Conservation (phyloP, 2,797 vertebrate genomes). For the Amazonetta brasiliensis region DNA sequence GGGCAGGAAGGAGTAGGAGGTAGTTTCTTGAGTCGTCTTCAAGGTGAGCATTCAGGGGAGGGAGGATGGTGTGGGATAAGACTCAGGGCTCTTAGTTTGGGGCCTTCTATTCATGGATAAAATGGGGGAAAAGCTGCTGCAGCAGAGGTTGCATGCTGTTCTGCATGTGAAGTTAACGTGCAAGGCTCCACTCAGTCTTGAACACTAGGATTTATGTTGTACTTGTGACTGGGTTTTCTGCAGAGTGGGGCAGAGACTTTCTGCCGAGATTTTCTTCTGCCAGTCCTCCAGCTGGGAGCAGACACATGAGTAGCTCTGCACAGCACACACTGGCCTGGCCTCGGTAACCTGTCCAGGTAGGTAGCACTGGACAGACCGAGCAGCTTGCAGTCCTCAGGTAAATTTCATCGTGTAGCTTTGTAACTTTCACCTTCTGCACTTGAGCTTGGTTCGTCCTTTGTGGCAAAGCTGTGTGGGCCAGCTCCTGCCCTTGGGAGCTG, state of each 20-base stretch:
- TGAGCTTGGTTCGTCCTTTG: background rate
- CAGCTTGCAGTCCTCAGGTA: rapidly evolving
- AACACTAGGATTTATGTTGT: background rate
- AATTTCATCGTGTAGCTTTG: background rate
- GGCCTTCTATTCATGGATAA: background rate
- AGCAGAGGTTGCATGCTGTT: background rate
- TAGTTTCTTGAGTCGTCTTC: background rate
- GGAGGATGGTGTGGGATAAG: no score
- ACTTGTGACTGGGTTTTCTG: background rate
- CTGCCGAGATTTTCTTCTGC: background rate
- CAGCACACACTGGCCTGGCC: rapidly evolving
- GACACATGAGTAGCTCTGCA: rapidly evolving
- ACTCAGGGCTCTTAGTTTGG: background rate
- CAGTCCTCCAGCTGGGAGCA: background rate
- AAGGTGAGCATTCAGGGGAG: background rate
- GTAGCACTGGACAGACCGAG: background rate
- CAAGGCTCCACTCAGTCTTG: background rate
- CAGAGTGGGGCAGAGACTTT: background rate
- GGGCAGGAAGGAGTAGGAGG: background rate
- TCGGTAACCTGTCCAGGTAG: background rate
- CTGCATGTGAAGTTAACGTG: rapidly evolving
- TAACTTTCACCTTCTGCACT: background rate
- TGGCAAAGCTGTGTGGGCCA: background rate
- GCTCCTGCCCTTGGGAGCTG: background rate
- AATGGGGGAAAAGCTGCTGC: background rate